Evolutionary conservation across 2,888 invertebrate species (phyloP), one percentile per base, ranked within the genome.

Genomic region (Mimas tiliae): DNA sequence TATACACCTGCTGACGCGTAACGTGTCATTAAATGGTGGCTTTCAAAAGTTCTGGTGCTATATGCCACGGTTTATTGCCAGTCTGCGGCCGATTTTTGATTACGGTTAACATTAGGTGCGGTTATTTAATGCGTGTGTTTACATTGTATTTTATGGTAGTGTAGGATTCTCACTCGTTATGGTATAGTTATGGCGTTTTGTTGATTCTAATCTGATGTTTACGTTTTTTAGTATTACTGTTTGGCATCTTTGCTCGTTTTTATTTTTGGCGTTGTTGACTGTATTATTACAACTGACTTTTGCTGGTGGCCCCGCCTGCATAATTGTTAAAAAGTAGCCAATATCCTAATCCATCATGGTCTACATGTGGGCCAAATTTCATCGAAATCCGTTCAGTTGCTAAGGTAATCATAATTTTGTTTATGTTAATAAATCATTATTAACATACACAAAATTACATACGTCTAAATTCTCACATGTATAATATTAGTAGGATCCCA

Each of bases 101-200:
- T 45, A 50, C 11, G 9, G 19, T 19, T 50, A 16, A 19, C 9
- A 50, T n/a, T n/a, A 48, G n/a, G 6, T n/a, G 50, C 19, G 50
- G 19, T 50, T 48, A 50, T 50, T 50, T 50, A 19, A 45, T 9
- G 50, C 50, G 50, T 50, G 19, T 50, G 50, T 50, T 50, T 50
- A 50, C 11, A 11, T 19, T 11, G 11, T 14, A 11, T 11, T 16
- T 50, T 50, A 50, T 50, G 48, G 16, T 48, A n/a, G 50, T 19
- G 19, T 19, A 19, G 9, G 19, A 50, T 50, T 50, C 9, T 50
- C 9, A 19, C 48, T n/a, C 8, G 16, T 50, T 50, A 19, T 19
- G 19, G 9, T 19, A 8, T 19, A 6, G 50, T 50, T 50, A 19
- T 50, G 19, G 50, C 9, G 1, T 19, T 9, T 50, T 19, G 11